phyloP scores from a whole-genome alignment of 2,888 invertebrate species.

The Eulithis testata region DNA sequence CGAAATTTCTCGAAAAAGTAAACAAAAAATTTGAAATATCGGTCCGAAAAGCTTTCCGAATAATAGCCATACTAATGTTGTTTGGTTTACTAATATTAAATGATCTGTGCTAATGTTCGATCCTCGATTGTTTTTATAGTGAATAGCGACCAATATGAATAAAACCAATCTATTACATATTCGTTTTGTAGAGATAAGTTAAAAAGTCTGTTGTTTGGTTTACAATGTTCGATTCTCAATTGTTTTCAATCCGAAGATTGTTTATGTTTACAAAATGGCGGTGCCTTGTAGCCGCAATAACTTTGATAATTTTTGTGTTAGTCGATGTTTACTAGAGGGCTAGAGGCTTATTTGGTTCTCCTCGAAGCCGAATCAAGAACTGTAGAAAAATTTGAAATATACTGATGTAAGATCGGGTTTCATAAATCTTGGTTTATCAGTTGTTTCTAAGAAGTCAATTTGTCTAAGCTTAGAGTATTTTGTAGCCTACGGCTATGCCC shows the following conservation, averaged over 20 bases:
- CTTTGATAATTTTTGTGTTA: conserved; percentile 7
- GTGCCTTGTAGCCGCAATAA: background rate
- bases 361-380: no score
- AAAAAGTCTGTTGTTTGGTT: conserved; percentile 3
- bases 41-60: no score
- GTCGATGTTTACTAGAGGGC: background rate
- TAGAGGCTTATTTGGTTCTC: background rate
- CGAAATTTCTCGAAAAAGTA: no score
- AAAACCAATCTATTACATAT: no score
- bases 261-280: conserved; percentile 8
- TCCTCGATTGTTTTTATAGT: no score
- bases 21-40: no score
- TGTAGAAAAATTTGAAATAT: no score
- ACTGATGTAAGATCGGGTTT: background rate
- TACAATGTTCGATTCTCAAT: conserved; percentile 6
- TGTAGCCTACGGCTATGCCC: background rate
- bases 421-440: background rate
- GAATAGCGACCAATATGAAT: no score
- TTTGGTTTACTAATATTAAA: no score
- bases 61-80: no score
- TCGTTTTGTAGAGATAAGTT: no score
- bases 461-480: background rate
- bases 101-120: no score
- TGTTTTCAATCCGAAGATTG: conserved; percentile 12
- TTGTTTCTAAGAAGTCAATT: background rate